These are phyloP conservation scores for Ptilodon capucinus DNA, from an alignment of 2,888 invertebrate species.

Conservation along the genomic window DNA sequence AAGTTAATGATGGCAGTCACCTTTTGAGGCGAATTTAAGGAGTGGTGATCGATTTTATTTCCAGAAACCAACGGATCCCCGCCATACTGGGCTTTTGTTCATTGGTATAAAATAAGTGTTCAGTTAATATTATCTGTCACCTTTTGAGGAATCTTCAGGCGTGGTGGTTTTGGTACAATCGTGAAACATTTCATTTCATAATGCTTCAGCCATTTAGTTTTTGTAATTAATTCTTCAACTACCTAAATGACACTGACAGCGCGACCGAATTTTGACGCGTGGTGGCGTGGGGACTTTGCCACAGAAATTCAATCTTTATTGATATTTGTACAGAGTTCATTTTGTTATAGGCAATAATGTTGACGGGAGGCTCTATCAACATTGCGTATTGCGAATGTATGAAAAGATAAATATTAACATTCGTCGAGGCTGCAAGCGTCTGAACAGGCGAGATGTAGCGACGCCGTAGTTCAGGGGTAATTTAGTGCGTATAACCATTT, in stretches of 20 bases:
- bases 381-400: not conserved
- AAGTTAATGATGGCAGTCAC: constrained; percentile 39
- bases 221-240: no score
- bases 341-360: no score
- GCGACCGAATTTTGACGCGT: no score
- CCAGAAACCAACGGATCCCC: constrained; percentile 69
- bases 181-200: not conserved
- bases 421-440: constrained; percentile 9
- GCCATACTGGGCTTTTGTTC: constrained; percentile 80
- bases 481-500: constrained; percentile 16
- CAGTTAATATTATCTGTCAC: constrained; percentile 38
- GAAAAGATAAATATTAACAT: constrained; percentile 1
- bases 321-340: no score
- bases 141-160: constrained; percentile 18
- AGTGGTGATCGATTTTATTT: no score
- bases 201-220: not conserved
- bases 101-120: constrained; percentile 69
- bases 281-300: no score
- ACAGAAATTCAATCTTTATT: no score
- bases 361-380: not conserved
- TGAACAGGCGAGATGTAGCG: constrained; percentile 4
- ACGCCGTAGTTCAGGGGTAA: constrained; percentile 10
- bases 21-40: constrained; percentile 18
- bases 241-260: no score
- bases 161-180: not conserved